phyloP scores from a whole-genome alignment of 2,888 invertebrate genomes.

The Rhyacophila evoluta region DNA sequence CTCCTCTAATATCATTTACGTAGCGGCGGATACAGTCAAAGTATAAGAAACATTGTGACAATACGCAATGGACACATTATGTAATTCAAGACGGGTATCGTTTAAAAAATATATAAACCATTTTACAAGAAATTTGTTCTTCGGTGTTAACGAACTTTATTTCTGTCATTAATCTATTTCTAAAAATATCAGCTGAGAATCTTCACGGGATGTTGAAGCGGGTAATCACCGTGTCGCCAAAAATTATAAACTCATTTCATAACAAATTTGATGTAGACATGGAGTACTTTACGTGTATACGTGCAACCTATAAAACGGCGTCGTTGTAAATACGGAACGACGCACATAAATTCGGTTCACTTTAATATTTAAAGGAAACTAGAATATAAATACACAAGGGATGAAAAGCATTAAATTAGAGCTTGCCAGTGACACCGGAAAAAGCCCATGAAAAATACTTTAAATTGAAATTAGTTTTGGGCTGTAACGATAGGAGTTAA shows the following conservation, averaged over 20 bases:
- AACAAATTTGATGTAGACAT: neutral
- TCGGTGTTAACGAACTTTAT: neutral
- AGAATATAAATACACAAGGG: neutral
- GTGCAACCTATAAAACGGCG: neutral
- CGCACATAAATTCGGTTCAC: neutral
- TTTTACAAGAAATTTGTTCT: neutral
- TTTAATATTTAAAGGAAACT: neutral
- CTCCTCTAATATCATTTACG: no score
- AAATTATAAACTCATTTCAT: slow-evolving; percentile 8
- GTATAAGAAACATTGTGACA: no score
- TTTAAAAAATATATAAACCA: no score
- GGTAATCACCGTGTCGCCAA: slow-evolving; percentile 4
- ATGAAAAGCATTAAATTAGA: neutral
- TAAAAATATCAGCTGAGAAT: neutral
- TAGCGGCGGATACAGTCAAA: no score
- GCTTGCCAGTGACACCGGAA: neutral
- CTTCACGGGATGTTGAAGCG: slow-evolving; percentile 5
- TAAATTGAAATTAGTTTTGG: no score
- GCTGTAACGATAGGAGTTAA: no score
- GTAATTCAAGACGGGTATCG: no score
- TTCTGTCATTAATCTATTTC: neutral
- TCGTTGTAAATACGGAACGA: neutral
- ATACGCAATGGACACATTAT: no score
- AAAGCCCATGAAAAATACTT: no score
- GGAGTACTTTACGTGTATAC: no score